Base-by-base conservation (phyloP, 2,113 vertebrate species). In the Cyprinodon tularosa region DNA sequence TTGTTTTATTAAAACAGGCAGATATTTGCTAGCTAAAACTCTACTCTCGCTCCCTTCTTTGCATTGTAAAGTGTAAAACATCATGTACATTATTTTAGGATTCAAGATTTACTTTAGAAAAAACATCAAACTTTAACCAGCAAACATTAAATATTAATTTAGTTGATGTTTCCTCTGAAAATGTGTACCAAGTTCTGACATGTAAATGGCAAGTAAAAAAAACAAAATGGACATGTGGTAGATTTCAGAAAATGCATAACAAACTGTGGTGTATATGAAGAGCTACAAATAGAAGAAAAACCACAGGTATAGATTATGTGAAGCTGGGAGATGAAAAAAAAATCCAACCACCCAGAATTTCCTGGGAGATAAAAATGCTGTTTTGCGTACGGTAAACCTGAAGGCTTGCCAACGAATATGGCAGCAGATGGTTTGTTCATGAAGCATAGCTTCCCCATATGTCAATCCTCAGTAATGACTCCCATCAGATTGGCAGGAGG, bases 401-500 rank as follows among this genome's bases (percentile, higher is more conserved):
- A 83, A 50, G 37, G 40, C 60, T 62, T 83, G 85, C 90, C 87
- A 91, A 72, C 77, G 81, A 84, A 67, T 72, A 68, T 66, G 45
- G 45, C 67, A 78, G 84, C 90, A 90, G 87, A 92, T 91, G 91
- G 92, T 68, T 40, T 84, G 72, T 80, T 86, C 80, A 80, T 84
- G 84, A 90, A 75, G 84, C 85, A 77, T 62, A 72, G 77, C 84
- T 74, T 81, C 67, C 66, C 90, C 89, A 89, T 91, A 91, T 93
- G 92, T 71, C 79, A 80, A 53, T 74, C 75, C 68, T 45, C 74
- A 61, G 65, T 80, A 88, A 90, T 88, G 82, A 72, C 74, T 89
- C 86, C 84, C 66, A 76, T 85, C 84, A 84, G 80, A 76, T 64
- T 78, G 80, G 72, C 78, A 81, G 63, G 63, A 10, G 39, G 63